A percentile compares a stretch with the other conserved stretches of the same genome.
phyloP scores from a whole-genome alignment of 2,113 vertebrate species.

The Aix galericulata region DNA sequence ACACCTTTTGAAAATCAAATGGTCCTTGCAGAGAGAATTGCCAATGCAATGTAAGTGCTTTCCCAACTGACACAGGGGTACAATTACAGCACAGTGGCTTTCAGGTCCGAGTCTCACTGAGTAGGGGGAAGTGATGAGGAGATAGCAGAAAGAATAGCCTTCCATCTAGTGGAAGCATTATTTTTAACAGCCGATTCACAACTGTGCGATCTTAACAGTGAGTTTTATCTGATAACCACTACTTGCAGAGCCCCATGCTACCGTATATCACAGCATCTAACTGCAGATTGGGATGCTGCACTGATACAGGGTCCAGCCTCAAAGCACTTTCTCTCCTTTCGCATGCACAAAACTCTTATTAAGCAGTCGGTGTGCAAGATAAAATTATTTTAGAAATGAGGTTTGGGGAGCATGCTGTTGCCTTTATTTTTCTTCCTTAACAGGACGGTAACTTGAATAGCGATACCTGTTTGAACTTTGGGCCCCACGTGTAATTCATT shows the following conservation, averaged over 20 bases:
- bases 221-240: background rate
- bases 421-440: background rate
- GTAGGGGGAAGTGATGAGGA: background rate
- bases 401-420: background rate
- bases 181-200: background rate
- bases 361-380: background rate
- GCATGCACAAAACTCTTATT: background rate
- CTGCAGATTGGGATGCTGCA: background rate
- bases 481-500: background rate
- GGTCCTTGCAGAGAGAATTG: background rate
- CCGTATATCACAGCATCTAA: background rate
- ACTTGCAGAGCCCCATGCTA: background rate
- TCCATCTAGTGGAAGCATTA: background rate
- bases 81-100: background rate
- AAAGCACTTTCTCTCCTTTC: background rate
- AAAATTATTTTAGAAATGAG: background rate
- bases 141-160: background rate
- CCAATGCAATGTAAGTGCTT: background rate
- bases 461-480: background rate
- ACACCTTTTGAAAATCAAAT: background rate
- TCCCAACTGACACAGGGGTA: background rate
- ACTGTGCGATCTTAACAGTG: background rate
- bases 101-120: background rate
- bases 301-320: accelerated
- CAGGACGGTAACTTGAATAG: background rate